These are phyloP conservation scores for Chamaetylas fuelleborni DNA, from an alignment of 2,113 vertebrate species.

Conservation along the genomic window DNA sequence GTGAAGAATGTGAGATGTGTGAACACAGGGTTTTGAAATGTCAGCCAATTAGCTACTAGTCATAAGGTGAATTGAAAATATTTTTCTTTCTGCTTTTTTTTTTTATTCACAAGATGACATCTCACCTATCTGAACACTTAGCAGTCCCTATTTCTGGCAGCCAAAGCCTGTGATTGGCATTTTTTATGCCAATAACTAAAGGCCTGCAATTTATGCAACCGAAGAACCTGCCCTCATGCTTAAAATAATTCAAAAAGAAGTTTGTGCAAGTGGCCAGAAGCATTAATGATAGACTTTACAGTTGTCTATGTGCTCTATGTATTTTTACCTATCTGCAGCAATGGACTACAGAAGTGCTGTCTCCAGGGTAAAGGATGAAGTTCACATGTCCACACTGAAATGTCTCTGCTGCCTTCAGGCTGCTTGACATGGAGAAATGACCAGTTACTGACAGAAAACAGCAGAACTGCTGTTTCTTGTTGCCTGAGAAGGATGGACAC, in stretches of 20 bases:
- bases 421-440: not conserved
- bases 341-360: not conserved
- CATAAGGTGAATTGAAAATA: not conserved
- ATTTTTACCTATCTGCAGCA: not conserved
- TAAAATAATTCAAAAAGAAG: not conserved
- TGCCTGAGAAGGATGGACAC: not conserved
- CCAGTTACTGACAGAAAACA: not conserved
- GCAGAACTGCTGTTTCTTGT: not conserved
- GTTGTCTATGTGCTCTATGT: not conserved
- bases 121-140: not conserved
- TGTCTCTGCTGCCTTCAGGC: not conserved
- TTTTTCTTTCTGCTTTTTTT: not conserved
- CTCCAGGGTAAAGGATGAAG: not conserved
- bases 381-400: accelerated
- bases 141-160: not conserved
- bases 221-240: not conserved
- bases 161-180: not conserved
- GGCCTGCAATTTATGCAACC: not conserved
- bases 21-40: not conserved
- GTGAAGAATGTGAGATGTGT: not conserved
- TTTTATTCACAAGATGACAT: not conserved
- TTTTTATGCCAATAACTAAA: not conserved
- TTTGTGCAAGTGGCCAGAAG: not conserved
- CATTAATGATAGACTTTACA: not conserved
- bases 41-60: not conserved